phyloP scores from a whole-genome alignment of 2,797 vertebrate species.

The Leucoraja ocellata region DNA sequence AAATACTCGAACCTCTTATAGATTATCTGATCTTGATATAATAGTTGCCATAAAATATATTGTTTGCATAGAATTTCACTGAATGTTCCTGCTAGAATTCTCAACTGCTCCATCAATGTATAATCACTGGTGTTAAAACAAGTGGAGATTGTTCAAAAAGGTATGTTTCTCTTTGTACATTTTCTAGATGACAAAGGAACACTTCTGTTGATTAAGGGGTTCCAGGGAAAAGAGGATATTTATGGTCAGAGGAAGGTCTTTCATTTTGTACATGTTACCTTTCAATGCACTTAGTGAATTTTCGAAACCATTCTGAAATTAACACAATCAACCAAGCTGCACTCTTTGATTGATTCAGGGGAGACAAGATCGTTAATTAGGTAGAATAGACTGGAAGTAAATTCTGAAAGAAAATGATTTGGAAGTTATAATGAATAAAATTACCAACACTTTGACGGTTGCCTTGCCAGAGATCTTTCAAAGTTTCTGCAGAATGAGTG shows the following conservation, averaged over 20 bases:
- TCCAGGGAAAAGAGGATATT: background rate
- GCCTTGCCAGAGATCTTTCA: background rate
- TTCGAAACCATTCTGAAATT: background rate
- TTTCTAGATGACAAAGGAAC: background rate
- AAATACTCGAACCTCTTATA: background rate
- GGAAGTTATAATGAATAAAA: background rate
- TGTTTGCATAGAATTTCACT: background rate
- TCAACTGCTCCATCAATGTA: background rate
- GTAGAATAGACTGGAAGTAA: background rate
- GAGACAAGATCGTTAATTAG: background rate
- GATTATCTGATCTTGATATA: background rate
- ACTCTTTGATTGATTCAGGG: background rate
- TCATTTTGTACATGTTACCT: background rate
- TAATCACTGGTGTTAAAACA: background rate
- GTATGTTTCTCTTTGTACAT: background rate
- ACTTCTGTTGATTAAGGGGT: background rate
- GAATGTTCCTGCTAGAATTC: background rate
- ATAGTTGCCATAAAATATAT: background rate
- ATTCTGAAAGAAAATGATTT: conserved; percentile 3
- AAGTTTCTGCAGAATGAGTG: background rate
- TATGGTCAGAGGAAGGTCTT: background rate
- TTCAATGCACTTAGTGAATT: background rate
- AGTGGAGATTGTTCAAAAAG: background rate
- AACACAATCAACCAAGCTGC: background rate
- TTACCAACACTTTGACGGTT: background rate